These are phyloP conservation scores for Brachionus sp. DNA, from an alignment of 1,140 invertebrate species.

Conservation along the genomic window DNA sequence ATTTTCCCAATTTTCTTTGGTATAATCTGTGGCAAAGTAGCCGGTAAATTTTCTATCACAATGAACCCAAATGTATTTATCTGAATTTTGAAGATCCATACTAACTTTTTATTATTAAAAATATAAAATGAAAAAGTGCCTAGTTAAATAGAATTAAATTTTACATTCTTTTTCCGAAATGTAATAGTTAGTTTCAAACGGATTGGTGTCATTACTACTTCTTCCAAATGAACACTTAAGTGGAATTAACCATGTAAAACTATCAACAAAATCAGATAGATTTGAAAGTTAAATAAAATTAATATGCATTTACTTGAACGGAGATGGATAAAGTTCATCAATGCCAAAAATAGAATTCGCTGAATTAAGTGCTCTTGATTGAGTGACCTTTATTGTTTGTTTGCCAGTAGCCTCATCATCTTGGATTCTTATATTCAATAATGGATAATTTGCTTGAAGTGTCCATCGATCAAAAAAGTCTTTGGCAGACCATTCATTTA, in stretches of 20 bases:
- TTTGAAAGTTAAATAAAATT: background rate
- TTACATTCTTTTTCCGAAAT: slow-evolving; percentile 28
- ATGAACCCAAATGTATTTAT: slow-evolving; percentile 9
- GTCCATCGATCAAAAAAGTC: slow-evolving; percentile 28
- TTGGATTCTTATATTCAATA: background rate
- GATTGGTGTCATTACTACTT: background rate
- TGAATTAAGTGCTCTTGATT: slow-evolving; percentile 15
- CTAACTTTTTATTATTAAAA: background rate
- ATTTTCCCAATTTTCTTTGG: slow-evolving; percentile 22
- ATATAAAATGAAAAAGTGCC: background rate
- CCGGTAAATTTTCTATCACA: slow-evolving; percentile 35
- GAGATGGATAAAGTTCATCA: slow-evolving; percentile 30
- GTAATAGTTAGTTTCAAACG: background rate
- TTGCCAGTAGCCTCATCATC: background rate
- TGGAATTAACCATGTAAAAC: slow-evolving; percentile 38
- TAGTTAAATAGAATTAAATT: background rate
- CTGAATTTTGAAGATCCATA: background rate
- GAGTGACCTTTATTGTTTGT: background rate
- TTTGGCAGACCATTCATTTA: slow-evolving; percentile 3
- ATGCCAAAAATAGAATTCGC: background rate
- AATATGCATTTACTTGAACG: background rate
- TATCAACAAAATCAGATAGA: background rate
- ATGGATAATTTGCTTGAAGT: slow-evolving; percentile 29
- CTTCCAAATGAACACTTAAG: slow-evolving; percentile 31
- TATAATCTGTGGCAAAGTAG: slow-evolving; percentile 27